Evolutionary conservation across 2,113 vertebrate species (phyloP).

Genomic region (Xiphophorus couchianus): DNA sequence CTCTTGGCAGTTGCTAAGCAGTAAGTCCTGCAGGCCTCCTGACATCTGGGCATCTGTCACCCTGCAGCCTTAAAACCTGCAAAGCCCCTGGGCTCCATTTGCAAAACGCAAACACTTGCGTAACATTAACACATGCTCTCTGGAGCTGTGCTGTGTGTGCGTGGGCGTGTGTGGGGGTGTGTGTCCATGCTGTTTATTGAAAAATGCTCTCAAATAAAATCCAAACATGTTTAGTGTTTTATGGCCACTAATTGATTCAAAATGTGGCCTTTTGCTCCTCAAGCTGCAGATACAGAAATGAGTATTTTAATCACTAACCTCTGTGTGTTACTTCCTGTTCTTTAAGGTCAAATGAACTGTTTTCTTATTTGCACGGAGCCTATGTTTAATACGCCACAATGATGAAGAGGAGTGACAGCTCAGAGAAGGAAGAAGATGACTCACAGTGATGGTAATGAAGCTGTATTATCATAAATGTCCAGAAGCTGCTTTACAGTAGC

Average conservation of each 20-base stretch:
- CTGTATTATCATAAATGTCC: conserved; percentile 46
- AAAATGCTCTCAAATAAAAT: neutral
- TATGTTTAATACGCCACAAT: conserved; percentile 56
- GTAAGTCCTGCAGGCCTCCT: conserved; percentile 33
- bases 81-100: conserved; percentile 40
- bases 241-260: neutral
- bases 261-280: neutral
- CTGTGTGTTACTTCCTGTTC: neutral
- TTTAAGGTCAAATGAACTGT: neutral
- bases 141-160: neutral
- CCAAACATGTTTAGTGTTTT: conserved; percentile 5
- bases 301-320: neutral
- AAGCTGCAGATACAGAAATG: neutral
- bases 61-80: conserved; percentile 38
- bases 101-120: conserved; percentile 40
- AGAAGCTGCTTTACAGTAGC: conserved; percentile 13
- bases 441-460: conserved; percentile 50
- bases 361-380: conserved; percentile 14
- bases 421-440: conserved; percentile 56
- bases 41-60: conserved; percentile 48
- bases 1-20: conserved; percentile 54
- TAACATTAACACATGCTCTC: conserved; percentile 7
- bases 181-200: neutral
- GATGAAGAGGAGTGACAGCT: conserved; percentile 60
- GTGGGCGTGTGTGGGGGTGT: neutral